Conservation (phyloP, 92 coral and sea anemone species). For the Parazoanthus swiftii region DNA sequence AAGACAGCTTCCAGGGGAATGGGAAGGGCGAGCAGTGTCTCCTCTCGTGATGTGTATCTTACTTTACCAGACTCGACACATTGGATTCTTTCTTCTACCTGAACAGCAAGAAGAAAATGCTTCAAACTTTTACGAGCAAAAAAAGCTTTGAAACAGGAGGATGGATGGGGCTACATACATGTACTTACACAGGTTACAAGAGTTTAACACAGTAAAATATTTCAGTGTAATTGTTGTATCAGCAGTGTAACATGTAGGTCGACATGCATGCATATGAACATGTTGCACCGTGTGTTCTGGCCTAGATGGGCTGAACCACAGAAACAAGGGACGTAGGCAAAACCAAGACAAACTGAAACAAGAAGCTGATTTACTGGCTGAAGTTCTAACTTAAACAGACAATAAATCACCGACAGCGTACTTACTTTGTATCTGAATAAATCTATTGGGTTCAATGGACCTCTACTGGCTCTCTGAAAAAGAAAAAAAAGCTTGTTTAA, state of each 20-base stretch:
- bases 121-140: no score
- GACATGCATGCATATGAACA: no score
- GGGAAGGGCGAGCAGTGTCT: constrained; percentile 71
- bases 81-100: constrained; percentile 95
- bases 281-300: not conserved
- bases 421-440: constrained; percentile 91
- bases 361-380: no score
- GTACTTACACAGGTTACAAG: no score
- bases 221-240: no score
- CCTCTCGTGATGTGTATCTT: constrained; percentile 83
- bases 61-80: constrained; percentile 88
- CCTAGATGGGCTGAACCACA: not conserved
- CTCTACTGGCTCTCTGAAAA: constrained; percentile 77
- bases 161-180: no score
- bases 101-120: not conserved
- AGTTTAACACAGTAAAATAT: no score
- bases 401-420: not conserved
- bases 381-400: not conserved
- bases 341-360: no score
- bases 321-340: not conserved
- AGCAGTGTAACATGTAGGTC: no score
- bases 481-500: not conserved
- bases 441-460: constrained; percentile 81
- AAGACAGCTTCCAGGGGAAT: constrained; percentile 90
- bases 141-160: no score